phyloP scores from a whole-genome alignment of 1,140 invertebrate species.

The Zaprionus kolodkinae region DNA sequence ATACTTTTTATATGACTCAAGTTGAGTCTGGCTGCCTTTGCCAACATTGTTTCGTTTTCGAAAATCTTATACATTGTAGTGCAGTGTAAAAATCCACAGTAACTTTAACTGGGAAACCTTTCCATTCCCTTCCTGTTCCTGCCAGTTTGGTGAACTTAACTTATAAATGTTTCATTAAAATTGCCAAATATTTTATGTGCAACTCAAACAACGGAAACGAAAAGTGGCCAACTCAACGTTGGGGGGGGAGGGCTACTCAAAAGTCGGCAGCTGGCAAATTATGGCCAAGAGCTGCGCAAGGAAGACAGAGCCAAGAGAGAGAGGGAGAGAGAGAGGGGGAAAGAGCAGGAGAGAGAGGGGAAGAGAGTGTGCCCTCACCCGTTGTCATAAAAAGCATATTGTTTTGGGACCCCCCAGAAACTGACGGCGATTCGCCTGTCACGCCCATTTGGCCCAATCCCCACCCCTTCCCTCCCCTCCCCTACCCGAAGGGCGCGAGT shows the following conservation, averaged over 20 bases:
- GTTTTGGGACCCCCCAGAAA: conserved; percentile 56
- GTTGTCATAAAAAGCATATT: conserved; percentile 63
- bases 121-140: neutral
- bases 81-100: neutral
- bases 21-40: neutral
- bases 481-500: neutral
- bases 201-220: conserved; percentile 42
- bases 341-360: too few relatives aligned
- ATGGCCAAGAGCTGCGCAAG: conserved; percentile 30
- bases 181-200: conserved; percentile 61
- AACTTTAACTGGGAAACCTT: neutral
- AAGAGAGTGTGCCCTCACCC: neutral
- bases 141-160: conserved; percentile 16
- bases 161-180: conserved; percentile 64
- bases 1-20: neutral
- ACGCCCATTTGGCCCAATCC: conserved; percentile 12
- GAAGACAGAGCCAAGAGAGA: neutral
- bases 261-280: conserved; percentile 66
- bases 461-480: too few relatives aligned
- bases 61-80: neutral
- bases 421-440: conserved; percentile 23
- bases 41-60: neutral
- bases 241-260: conserved; percentile 30
- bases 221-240: conserved; percentile 45
- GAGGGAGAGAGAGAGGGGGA: neutral